Evolutionary conservation across 2,797 vertebrate genomes (phyloP), one percentile per base, ranked within the genome.

Genomic region (Pipistrellus kuhlii): DNA sequence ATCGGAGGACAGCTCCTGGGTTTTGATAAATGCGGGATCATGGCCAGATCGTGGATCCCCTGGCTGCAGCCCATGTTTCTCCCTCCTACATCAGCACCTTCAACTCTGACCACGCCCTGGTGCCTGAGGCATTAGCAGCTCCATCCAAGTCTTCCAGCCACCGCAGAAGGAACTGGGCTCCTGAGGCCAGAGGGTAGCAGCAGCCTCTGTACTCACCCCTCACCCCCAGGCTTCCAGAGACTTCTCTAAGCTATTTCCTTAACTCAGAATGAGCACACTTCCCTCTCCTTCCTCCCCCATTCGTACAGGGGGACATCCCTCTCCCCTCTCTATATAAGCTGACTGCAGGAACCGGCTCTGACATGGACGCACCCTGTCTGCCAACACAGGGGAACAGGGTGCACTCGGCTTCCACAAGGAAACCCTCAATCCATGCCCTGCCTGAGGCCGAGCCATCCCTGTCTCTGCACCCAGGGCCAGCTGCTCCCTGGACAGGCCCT

Each of bases 1-100:
- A 99, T 99, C 0, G 99, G 99, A 0, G 99, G 99, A 11, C 99
- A 99, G 85, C 99, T 99, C 0, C 98, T 99, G 0, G 99, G 99
- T 77, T 99, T 99, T 0, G 99, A 99, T 8, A 99, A 99, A 93
- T 99, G 99, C 32, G 99, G 99, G 41, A 99, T 99, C 0, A 99
- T 99, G 35, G 99, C 99, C 99, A 99, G 98, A 99, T 99, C 0
- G 99, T 99, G 0, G 99, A 98, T 91, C 99, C 99, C 1, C 98
- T 99, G 51, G 99, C 99, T 0, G 98, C 98, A 1, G 99, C 99
- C 0, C 99, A 99, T 97, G 99, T 99, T 92, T 99, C 99, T 0
- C 99, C 99, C 0, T 99, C 99, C 97, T 99, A 99, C 97, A 99
- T 99, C 95, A 99, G 99, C 98, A 99, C 99, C 94, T 99, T 99